Evolutionary conservation across 64 coral and sea anemone species (phyloP).

Genomic region (Acropora yongei): DNA sequence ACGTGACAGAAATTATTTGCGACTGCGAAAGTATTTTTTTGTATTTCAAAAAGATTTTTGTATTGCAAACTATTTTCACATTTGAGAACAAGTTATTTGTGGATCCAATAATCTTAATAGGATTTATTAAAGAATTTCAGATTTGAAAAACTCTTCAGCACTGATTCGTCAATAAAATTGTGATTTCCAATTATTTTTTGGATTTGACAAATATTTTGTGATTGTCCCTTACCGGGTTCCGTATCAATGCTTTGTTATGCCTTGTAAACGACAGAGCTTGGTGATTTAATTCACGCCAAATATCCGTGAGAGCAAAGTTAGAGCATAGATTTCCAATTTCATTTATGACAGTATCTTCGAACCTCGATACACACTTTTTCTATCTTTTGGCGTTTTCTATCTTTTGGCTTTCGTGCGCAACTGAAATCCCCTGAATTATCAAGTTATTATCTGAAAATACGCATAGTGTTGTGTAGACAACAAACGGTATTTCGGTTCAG

Average conservation of each 20-base stretch:
- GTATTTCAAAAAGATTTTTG: neutral
- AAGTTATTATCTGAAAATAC: conserved; percentile 22
- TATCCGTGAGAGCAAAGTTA: neutral
- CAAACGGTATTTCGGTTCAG: too few relatives aligned
- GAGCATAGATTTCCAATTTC: conserved; percentile 7
- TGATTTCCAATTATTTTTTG: neutral
- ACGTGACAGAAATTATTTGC: neutral
- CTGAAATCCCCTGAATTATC: conserved; percentile 6
- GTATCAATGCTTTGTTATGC: conserved; percentile 10
- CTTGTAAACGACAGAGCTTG: neutral
- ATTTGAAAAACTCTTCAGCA: neutral
- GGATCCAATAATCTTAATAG: neutral
- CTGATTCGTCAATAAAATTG: neutral
- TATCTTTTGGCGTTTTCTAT: too few relatives aligned
- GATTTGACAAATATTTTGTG: neutral
- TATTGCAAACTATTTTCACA: conserved; percentile 7
- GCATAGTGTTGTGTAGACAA: too few relatives aligned
- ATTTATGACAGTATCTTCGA: neutral
- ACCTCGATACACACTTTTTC: conserved; percentile 25
- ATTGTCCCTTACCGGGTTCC: too few relatives aligned
- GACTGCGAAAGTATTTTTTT: conserved; percentile 1
- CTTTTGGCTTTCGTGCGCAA: conserved; percentile 30
- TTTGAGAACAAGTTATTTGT: conserved; percentile 10
- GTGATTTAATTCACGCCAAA: neutral
- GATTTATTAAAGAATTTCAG: neutral